Conservation (phyloP, 2,797 vertebrate genomes). For the Falco rusticolus region DNA sequence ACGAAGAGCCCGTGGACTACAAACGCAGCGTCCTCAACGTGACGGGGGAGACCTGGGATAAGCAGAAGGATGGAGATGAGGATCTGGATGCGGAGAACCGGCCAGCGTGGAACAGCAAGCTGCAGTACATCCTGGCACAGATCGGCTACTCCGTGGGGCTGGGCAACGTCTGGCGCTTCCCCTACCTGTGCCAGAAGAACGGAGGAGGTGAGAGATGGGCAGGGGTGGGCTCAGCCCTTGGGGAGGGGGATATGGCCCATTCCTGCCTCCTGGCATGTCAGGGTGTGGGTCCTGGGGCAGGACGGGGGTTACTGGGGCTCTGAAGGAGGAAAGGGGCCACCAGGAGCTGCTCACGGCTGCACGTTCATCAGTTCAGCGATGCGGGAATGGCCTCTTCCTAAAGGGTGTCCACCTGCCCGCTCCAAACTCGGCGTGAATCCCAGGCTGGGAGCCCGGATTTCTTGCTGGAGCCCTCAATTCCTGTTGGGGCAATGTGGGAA, state of each 20-base stretch:
- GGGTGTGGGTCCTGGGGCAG: neutral
- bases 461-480: neutral
- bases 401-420: rapidly evolving
- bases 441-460: neutral
- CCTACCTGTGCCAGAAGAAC: slow-evolving; percentile 98
- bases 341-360: rapidly evolving
- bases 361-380: neutral
- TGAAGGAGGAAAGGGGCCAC: neutral
- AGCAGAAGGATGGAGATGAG: slow-evolving; percentile 76
- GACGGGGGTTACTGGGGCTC: neutral
- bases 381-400: neutral
- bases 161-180: slow-evolving; percentile 98
- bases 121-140: slow-evolving; percentile 97
- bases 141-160: slow-evolving; percentile 97
- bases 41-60: slow-evolving; percentile 72
- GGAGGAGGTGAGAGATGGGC: slow-evolving; percentile 87
- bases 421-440: neutral
- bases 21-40: slow-evolving; percentile 93
- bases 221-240: neutral
- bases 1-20: slow-evolving; percentile 95
- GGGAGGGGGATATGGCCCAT: rapidly evolving
- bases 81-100: slow-evolving; percentile 86
- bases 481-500: neutral
- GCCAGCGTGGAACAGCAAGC: slow-evolving; percentile 96
- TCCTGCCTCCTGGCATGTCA: rapidly evolving